A percentile compares a stretch with the other conserved stretches of the same genome.
phyloP scores from a whole-genome alignment of 2,888 invertebrate genomes.

The Epiblema foenella region DNA sequence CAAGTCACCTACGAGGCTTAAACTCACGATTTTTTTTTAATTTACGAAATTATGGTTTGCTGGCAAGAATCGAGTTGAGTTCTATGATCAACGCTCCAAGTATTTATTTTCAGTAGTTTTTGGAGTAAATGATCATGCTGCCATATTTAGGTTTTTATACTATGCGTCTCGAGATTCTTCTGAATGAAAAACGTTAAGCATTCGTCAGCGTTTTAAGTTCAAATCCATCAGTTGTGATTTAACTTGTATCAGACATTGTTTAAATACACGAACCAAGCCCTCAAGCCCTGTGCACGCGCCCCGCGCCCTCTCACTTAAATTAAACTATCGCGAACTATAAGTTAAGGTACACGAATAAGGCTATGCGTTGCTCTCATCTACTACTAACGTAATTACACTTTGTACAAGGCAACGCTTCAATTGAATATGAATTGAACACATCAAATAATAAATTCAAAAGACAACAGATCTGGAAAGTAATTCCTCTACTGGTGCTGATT shows the following conservation, averaged over 20 bases:
- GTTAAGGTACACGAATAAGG: slow-evolving; percentile 52
- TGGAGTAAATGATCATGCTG: too few species aligned
- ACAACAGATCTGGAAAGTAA: slow-evolving; percentile 35
- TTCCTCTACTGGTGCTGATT: slow-evolving; percentile 6
- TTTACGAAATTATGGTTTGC: too few species aligned
- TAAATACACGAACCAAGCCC: background rate
- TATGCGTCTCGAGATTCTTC: too few species aligned
- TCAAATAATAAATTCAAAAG: slow-evolving; percentile 40
- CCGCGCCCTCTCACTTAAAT: slow-evolving; percentile 3
- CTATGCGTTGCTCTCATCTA: slow-evolving; percentile 42
- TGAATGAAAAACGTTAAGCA: too few species aligned
- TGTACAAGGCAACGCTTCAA: slow-evolving; percentile 41
- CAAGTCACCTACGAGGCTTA: too few species aligned
- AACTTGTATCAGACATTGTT: background rate
- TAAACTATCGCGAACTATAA: slow-evolving; percentile 42
- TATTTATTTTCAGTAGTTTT: too few species aligned
- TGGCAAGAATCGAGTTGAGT: too few species aligned
- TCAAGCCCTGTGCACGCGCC: slow-evolving; percentile 1
- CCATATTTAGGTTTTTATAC: too few species aligned
- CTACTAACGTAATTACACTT: slow-evolving; percentile 28
- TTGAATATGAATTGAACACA: slow-evolving; percentile 50
- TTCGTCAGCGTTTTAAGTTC: too few species aligned
- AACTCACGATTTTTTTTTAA: too few species aligned
- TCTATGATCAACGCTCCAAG: too few species aligned
- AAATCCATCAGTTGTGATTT: background rate